A percentile compares a stretch with the other conserved stretches of the same genome.
These are phyloP conservation scores for Drosophila paramelanica DNA, from an alignment of 2,888 invertebrate genomes.

Conservation along the genomic window DNA sequence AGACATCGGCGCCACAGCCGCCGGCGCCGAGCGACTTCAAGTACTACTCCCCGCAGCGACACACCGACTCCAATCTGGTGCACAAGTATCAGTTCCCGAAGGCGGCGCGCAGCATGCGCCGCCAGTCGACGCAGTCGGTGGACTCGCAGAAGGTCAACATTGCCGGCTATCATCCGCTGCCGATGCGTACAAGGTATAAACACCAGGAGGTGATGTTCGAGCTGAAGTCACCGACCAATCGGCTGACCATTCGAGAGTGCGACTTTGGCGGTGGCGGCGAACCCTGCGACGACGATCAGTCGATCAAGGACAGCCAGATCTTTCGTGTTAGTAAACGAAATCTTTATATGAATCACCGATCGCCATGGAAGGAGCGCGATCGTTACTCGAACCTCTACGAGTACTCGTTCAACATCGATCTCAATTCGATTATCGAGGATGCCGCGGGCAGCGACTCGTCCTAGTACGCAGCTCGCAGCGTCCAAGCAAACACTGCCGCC, in stretches of 20 bases:
- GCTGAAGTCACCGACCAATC: constrained; percentile 84
- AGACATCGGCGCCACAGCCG: constrained; percentile 81
- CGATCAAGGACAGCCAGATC: constrained; percentile 85
- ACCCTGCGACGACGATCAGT: constrained; percentile 85
- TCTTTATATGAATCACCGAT: constrained; percentile 85
- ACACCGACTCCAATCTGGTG: constrained; percentile 44
- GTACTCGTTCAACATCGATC: constrained; percentile 85
- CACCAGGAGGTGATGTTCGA: constrained; percentile 85
- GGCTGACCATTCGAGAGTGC: constrained; percentile 84
- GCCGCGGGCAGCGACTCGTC: constrained; percentile 85
- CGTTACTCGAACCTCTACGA: constrained; percentile 85
- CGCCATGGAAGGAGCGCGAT: constrained; percentile 85
- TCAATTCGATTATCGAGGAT: constrained; percentile 85
- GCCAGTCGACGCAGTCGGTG: constrained; percentile 84
- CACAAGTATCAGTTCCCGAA: constrained; percentile 84
- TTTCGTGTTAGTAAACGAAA: constrained; percentile 85
- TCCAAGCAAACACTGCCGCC: constrained; percentile 56
- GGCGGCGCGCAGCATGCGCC: constrained; percentile 82
- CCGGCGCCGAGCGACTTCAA: constrained; percentile 85
- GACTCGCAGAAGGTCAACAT: constrained; percentile 83
- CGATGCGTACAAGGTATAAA: constrained; percentile 83
- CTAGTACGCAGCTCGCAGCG: constrained; percentile 83
- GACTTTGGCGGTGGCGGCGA: constrained; percentile 85
- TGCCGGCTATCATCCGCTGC: constrained; percentile 83
- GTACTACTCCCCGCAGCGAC: constrained; percentile 84